These are phyloP conservation scores for Drosophila helvetica DNA, from an alignment of 2,888 invertebrate species.

Conservation along the genomic window DNA sequence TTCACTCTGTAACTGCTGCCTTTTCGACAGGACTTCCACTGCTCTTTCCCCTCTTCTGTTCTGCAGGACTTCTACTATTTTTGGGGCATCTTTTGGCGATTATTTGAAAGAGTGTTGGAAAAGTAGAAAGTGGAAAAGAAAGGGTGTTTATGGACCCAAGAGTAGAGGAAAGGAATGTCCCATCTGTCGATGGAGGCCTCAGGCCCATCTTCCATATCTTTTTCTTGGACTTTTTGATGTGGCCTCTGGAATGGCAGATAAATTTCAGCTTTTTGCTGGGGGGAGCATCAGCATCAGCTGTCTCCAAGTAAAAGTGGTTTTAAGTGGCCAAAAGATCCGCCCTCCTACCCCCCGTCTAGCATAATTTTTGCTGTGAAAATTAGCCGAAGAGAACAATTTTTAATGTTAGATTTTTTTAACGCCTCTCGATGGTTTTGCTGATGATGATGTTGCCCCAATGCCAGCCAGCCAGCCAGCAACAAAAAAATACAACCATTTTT, in stretches of 20 bases:
- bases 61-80: constrained; percentile 33
- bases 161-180: background rate
- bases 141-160: constrained; percentile 3
- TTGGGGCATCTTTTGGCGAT: background rate
- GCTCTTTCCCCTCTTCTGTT: constrained; percentile 15
- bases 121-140: background rate
- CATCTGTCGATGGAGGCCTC: constrained; percentile 5
- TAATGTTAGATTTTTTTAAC: constrained; percentile 56
- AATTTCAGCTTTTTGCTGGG: constrained; percentile 26
- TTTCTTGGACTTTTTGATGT: background rate
- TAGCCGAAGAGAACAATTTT: constrained; percentile 49
- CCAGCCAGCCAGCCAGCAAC: constrained; percentile 32
- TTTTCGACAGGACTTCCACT: too few species aligned
- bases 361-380: constrained; percentile 44
- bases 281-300: constrained; percentile 63
- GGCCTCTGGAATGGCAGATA: constrained; percentile 29
- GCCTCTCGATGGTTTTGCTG: constrained; percentile 45
- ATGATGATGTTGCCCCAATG: constrained; percentile 60
- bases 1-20: background rate
- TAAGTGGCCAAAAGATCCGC: constrained; percentile 38
- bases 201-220: constrained; percentile 1
- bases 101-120: background rate
- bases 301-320: constrained; percentile 59
- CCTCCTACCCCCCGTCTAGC: background rate
- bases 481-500: constrained; percentile 60